Percentiles rank a stretch among this genome's conserved stretches.
Conservation (phyloP, 2,797 vertebrate species). For the Catharus ustulatus region DNA sequence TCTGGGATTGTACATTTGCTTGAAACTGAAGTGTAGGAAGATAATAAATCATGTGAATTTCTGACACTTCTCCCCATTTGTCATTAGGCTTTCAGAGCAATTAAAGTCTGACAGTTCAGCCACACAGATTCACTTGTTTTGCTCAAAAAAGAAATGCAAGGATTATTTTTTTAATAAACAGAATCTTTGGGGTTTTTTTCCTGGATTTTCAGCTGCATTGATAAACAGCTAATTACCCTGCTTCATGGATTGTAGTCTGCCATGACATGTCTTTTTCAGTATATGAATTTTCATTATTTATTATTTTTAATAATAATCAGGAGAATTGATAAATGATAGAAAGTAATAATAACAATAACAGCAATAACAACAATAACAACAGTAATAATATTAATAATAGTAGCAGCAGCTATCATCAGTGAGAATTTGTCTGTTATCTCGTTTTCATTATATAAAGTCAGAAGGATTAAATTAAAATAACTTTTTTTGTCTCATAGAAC, state of each 20-base stretch:
- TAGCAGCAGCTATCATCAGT: not conserved
- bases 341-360: not conserved
- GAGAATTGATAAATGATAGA: not conserved
- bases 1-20: conserved; percentile 61
- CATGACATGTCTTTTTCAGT: not conserved
- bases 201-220: not conserved
- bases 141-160: not conserved
- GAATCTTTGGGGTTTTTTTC: not conserved
- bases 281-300: not conserved
- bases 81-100: conserved; percentile 37
- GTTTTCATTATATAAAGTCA: not conserved
- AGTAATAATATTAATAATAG: accelerated
- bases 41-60: conserved; percentile 74
- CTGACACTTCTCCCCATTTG: not conserved
- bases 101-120: conserved; percentile 29
- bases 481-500: not conserved
- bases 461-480: not conserved
- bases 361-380: not conserved
- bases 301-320: not conserved
- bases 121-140: not conserved
- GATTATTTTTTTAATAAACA: not conserved
- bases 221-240: not conserved
- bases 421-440: not conserved
- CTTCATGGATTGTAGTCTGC: not conserved
- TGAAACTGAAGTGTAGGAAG: conserved; percentile 62